Conservation (phyloP, 2,888 invertebrate species). For the Mimumesa dahlbomi region DNA sequence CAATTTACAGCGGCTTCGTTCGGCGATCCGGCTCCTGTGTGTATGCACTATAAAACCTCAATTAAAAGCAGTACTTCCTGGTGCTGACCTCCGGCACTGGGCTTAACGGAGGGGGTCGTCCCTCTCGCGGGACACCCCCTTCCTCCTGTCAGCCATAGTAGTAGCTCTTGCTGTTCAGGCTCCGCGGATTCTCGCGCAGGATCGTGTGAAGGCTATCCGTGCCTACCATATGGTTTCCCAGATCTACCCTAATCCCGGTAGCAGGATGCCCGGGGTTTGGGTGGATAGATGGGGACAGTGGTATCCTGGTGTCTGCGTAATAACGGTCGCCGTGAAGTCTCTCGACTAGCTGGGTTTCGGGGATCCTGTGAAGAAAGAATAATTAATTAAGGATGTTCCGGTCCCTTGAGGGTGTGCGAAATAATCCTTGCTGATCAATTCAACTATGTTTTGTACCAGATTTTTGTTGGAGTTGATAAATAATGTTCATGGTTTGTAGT, state of each 20-base stretch:
- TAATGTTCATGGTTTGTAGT: no score
- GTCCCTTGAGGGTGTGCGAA: no score
- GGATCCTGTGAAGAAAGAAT: slow-evolving; percentile 66
- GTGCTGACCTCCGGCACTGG: slow-evolving; percentile 78
- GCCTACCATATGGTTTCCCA: slow-evolving; percentile 79
- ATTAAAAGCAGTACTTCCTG: slow-evolving; percentile 78
- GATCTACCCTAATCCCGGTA: slow-evolving; percentile 75
- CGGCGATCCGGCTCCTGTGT: background rate
- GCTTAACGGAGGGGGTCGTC: slow-evolving; percentile 75
- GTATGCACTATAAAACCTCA: slow-evolving; percentile 22
- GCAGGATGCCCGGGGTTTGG: slow-evolving; percentile 53
- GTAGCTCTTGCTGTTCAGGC: slow-evolving; percentile 74
- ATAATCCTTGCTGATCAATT: no score
- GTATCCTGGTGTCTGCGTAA: slow-evolving; percentile 74
- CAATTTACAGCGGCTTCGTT: slow-evolving; percentile 47
- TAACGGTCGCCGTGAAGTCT: slow-evolving; percentile 77
- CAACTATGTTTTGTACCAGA: no score
- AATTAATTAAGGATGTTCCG: background rate
- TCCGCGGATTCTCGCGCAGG: slow-evolving; percentile 76
- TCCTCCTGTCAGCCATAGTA: slow-evolving; percentile 90
- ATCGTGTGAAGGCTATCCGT: slow-evolving; percentile 77
- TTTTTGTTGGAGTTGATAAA: no score
- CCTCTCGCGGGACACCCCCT: slow-evolving; percentile 80
- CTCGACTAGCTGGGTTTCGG: slow-evolving; percentile 76
- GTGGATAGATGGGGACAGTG: slow-evolving; percentile 71